phyloP scores from a whole-genome alignment of 2,797 vertebrate species.

The Clarias laeviceps region DNA sequence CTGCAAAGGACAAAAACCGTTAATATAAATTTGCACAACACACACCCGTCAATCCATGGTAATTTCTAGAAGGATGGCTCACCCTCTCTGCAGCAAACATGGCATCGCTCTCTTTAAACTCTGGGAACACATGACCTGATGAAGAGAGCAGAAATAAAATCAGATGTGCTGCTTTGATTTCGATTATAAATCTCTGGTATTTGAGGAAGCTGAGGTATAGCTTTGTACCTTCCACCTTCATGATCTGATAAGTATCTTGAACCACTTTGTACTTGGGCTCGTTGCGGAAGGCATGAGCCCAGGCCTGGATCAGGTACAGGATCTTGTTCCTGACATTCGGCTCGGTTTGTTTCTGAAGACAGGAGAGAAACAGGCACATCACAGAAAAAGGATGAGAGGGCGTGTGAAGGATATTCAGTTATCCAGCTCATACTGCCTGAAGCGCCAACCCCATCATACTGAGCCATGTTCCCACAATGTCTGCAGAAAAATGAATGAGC shows the following conservation, averaged over 20 bases:
- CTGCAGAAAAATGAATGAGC: too few species aligned
- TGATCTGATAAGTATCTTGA: constrained; percentile 98
- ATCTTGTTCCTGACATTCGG: constrained; percentile 95
- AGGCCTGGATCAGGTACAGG: constrained; percentile 95
- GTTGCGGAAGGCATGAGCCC: constrained; percentile 96
- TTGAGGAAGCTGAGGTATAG: background rate
- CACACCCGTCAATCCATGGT: background rate
- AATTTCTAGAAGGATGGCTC: constrained; percentile 60
- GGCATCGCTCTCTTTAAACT: constrained; percentile 98
- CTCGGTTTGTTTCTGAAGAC: constrained; percentile 85
- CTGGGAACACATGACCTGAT: constrained; percentile 91
- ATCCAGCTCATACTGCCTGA: background rate
- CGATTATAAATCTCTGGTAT: background rate
- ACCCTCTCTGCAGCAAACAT: constrained; percentile 98
- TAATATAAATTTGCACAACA: background rate
- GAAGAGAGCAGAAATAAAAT: background rate
- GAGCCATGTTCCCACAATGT: too few species aligned
- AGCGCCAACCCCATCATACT: too few species aligned
- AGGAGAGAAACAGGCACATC: constrained; percentile 14
- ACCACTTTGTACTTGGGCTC: constrained; percentile 99
- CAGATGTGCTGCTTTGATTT: background rate
- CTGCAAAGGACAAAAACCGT: constrained; percentile 64
- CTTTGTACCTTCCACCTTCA: constrained; percentile 94
- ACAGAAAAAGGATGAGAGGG: background rate
- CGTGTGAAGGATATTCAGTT: background rate